These are phyloP conservation scores for Lasioglossum zephyrum DNA, from an alignment of 2,888 invertebrate genomes.

Conservation along the genomic window DNA sequence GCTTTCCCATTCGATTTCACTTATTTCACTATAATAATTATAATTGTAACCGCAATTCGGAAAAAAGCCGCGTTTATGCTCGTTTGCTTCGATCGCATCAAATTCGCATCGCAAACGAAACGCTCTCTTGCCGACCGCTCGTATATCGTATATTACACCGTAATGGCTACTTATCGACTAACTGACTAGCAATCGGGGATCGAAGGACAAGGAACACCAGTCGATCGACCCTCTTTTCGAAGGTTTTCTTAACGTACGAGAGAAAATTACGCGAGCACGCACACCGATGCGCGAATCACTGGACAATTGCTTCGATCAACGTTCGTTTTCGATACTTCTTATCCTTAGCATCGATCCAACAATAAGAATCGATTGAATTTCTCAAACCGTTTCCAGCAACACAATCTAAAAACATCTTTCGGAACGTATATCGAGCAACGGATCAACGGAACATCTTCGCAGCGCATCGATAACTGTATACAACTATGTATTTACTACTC, in stretches of 20 bases:
- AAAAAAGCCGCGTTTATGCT: background rate
- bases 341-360: too few species aligned
- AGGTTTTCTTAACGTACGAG: slow-evolving; percentile 1
- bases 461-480: background rate
- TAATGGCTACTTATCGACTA: slow-evolving; percentile 59
- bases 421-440: background rate
- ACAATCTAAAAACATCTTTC: background rate
- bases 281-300: background rate
- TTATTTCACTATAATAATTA: background rate
- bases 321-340: background rate
- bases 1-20: background rate
- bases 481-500: background rate
- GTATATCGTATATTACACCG: slow-evolving; percentile 40
- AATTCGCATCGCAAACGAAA: slow-evolving; percentile 7
- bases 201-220: slow-evolving; percentile 17
- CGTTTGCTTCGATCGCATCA: background rate
- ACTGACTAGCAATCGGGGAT: slow-evolving; percentile 65
- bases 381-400: background rate
- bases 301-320: background rate
- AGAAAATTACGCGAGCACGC: slow-evolving; percentile 9
- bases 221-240: slow-evolving; percentile 5
- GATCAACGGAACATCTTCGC: background rate
- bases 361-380: background rate
- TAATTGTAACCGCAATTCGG: background rate
- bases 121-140: slow-evolving; percentile 1